phyloP scores from a whole-genome alignment of 2,797 vertebrate genomes.

The Sandelia bainsii region DNA sequence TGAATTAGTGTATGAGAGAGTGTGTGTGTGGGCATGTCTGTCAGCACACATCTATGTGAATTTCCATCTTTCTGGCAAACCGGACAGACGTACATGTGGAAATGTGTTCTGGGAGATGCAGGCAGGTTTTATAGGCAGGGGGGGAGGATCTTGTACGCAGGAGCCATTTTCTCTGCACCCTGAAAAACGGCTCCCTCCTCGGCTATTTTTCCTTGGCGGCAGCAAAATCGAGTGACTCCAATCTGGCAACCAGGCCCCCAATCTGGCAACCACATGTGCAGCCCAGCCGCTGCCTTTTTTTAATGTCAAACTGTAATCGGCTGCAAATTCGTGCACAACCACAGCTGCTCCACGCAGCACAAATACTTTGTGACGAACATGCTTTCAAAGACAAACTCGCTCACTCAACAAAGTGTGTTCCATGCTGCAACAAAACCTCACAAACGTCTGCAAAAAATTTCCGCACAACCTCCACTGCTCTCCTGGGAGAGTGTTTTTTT shows the following conservation, averaged over 20 bases:
- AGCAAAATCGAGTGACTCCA: slow-evolving; percentile 60
- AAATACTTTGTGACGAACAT: slow-evolving; percentile 54
- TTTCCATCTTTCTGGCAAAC: slow-evolving; percentile 64
- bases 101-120: slow-evolving; percentile 60
- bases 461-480: background rate
- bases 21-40: slow-evolving; percentile 66
- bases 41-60: slow-evolving; percentile 48
- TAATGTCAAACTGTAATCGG: slow-evolving; percentile 61
- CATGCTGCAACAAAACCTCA: slow-evolving; percentile 29
- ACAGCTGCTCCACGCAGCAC: slow-evolving; percentile 52
- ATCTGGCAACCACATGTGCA: slow-evolving; percentile 80
- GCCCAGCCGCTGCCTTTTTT: slow-evolving; percentile 44
- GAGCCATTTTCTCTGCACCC: slow-evolving; percentile 62
- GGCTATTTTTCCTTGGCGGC: slow-evolving; percentile 55
- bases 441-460: slow-evolving; percentile 16
- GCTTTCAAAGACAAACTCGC: slow-evolving; percentile 59
- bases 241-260: slow-evolving; percentile 70
- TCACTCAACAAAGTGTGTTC: slow-evolving; percentile 28
- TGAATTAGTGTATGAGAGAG: slow-evolving; percentile 63
- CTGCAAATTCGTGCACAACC: slow-evolving; percentile 51
- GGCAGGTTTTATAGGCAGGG: slow-evolving; percentile 30
- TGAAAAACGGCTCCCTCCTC: slow-evolving; percentile 67
- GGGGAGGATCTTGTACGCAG: slow-evolving; percentile 30
- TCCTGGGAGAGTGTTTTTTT: slow-evolving; percentile 10
- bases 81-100: slow-evolving; percentile 61